phyloP scores from a whole-genome alignment of 1,140 invertebrate genomes.

The Formica selysi region DNA sequence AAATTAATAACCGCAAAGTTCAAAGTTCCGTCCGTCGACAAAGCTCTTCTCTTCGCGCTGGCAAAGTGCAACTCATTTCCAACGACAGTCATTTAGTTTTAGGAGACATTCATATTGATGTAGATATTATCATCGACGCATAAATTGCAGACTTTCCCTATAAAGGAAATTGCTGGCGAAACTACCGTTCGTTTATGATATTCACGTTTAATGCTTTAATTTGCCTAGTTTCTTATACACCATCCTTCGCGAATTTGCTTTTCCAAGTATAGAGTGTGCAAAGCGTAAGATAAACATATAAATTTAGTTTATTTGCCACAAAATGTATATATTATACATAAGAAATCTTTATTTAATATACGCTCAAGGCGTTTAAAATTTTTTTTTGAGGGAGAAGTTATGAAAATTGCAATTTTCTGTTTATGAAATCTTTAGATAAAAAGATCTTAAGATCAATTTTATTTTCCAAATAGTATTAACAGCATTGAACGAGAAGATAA shows the following conservation, averaged over 20 bases:
- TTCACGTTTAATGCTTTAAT: constrained; percentile 1
- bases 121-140: not conserved
- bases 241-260: not conserved
- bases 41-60: constrained; percentile 31
- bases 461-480: not conserved
- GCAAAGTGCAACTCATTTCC: constrained; percentile 8
- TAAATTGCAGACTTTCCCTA: not conserved
- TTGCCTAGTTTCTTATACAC: not conserved
- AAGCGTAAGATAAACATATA: not conserved
- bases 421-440: not conserved
- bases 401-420: not conserved
- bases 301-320: not conserved
- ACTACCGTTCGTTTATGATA: not conserved
- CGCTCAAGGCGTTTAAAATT: not conserved
- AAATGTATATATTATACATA: too few species aligned
- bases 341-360: constrained; percentile 1
- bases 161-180: not conserved
- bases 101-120: constrained; percentile 31
- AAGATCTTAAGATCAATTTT: not conserved
- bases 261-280: not conserved
- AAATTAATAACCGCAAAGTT: constrained; percentile 60
- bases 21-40: constrained; percentile 42
- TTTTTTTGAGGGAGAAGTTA: not conserved
- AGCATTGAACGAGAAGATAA: too few species aligned
- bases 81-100: constrained; percentile 48